Conservation (phyloP, 2,888 invertebrate species). For the Brachyptera risi region DNA sequence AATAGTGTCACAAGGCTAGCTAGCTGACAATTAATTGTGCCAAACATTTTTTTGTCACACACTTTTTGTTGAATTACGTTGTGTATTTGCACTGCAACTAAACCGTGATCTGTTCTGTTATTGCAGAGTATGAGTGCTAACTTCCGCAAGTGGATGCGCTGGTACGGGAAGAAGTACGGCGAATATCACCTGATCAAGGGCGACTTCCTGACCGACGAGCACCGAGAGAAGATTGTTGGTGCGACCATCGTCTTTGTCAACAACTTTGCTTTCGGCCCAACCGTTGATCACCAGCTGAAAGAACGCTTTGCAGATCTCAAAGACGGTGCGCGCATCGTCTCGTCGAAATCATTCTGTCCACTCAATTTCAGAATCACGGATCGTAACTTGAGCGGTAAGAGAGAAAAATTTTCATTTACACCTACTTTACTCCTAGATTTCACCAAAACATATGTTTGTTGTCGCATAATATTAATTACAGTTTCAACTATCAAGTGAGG, state of each 20-base stretch:
- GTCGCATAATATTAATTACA: no score
- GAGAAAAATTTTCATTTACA: no score
- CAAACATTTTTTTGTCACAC: no score
- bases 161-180: slow-evolving; percentile 94
- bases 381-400: slow-evolving; percentile 82
- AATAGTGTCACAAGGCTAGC: no score
- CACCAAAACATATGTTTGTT: no score
- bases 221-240: slow-evolving; percentile 89
- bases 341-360: slow-evolving; percentile 98
- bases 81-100: no score
- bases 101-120: no score
- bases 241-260: slow-evolving; percentile 98
- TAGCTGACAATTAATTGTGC: no score
- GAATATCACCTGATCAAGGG: slow-evolving; percentile 91
- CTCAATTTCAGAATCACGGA: slow-evolving; percentile 97
- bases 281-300: slow-evolving; percentile 94
- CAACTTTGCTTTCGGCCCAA: slow-evolving; percentile 98
- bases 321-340: slow-evolving; percentile 94
- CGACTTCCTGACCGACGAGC: slow-evolving; percentile 89
- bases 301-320: slow-evolving; percentile 93
- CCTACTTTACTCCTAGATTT: neutral
- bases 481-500: no score
- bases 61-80: no score
- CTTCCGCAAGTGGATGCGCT: slow-evolving; percentile 94
- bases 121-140: slow-evolving; percentile 79